A percentile compares a stretch with the other conserved stretches of the same genome.
Conservation (phyloP, 2,797 vertebrate species). For the Rhabdomys pumilio region DNA sequence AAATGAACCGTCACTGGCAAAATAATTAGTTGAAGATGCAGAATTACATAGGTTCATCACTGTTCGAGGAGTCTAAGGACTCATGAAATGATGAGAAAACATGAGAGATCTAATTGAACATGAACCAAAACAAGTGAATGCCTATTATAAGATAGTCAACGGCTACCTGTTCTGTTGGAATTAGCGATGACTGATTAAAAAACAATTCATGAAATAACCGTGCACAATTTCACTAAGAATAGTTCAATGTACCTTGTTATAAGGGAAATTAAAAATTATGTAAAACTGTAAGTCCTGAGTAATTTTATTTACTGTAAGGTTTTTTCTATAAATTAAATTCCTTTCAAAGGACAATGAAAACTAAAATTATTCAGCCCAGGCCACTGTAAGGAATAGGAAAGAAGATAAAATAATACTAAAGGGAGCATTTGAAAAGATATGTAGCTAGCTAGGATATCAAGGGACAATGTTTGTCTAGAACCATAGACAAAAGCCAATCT, state of each 20-base stretch:
- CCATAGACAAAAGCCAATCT: neutral
- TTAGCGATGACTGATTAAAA: slow-evolving; percentile 53
- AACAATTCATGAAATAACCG: slow-evolving; percentile 61
- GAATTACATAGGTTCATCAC: neutral
- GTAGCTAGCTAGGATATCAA: neutral
- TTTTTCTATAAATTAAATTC: slow-evolving; percentile 27
- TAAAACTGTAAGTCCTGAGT: slow-evolving; percentile 26
- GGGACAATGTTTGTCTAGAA: slow-evolving; percentile 26
- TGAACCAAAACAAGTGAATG: slow-evolving; percentile 43
- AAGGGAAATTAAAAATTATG: slow-evolving; percentile 49
- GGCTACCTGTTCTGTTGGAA: neutral
- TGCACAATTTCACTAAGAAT: slow-evolving; percentile 34
- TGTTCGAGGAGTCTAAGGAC: slow-evolving; percentile 25
- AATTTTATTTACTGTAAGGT: slow-evolving; percentile 25
- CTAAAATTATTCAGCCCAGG: neutral
- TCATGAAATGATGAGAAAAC: slow-evolving; percentile 30
- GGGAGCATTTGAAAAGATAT: slow-evolving; percentile 7
- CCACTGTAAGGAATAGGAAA: slow-evolving; percentile 36
- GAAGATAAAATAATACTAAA: neutral
- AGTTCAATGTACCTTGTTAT: neutral
- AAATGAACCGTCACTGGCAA: slow-evolving; percentile 39
- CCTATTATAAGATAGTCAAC: neutral
- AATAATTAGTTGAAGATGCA: slow-evolving; percentile 36
- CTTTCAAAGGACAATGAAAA: slow-evolving; percentile 16
- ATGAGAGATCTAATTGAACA: neutral